Conservation (phyloP, 2,113 vertebrate species). For the Physeter macrocephalus region DNA sequence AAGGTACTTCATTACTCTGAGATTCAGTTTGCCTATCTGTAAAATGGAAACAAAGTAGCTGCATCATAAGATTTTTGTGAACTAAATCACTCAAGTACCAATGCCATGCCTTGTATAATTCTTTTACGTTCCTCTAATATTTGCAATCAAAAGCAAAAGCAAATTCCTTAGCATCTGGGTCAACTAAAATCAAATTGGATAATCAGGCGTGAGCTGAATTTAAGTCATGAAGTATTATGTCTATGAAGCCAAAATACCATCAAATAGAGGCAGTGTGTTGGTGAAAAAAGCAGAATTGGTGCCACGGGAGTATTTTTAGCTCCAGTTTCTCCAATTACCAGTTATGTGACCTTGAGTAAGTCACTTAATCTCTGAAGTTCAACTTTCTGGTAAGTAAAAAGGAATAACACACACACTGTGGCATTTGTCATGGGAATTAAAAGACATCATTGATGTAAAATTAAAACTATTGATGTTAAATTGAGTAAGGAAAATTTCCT, state of each 20-base stretch:
- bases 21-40: neutral
- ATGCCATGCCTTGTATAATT: neutral
- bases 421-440: neutral
- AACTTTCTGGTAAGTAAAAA: neutral
- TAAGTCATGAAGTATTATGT: neutral
- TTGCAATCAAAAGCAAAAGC: neutral
- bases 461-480: neutral
- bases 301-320: neutral
- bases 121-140: neutral
- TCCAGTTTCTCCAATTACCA: neutral
- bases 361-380: neutral
- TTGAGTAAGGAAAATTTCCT: neutral
- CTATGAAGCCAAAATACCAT: neutral
- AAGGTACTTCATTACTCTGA: neutral
- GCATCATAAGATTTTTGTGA: neutral
- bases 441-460: neutral
- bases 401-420: neutral
- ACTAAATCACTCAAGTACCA: neutral
- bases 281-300: neutral
- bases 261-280: neutral
- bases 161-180: neutral
- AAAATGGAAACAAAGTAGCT: neutral
- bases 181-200: conserved; percentile 8
- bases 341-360: neutral
- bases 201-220: neutral